These are phyloP conservation scores for Scleropages formosus DNA, from an alignment of 2,797 vertebrate genomes.

Conservation along the genomic window DNA sequence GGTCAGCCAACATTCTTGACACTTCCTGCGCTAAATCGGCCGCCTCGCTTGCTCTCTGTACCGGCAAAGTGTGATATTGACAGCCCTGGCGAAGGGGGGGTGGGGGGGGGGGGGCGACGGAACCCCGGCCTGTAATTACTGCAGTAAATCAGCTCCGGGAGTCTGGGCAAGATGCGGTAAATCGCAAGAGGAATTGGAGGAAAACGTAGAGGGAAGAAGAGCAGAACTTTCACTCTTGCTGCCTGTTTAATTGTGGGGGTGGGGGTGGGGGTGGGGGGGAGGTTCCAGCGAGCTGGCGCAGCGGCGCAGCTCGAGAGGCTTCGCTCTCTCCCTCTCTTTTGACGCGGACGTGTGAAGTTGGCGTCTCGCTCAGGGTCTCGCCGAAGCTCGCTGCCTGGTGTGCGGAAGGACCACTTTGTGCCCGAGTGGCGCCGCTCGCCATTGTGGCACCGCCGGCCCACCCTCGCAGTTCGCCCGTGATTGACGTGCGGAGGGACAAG, in stretches of 20 bases:
- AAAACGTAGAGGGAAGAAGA: neutral
- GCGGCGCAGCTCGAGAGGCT: too few relatives aligned
- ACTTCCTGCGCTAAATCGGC: constrained; percentile 32
- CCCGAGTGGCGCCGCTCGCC: neutral
- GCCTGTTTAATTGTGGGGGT: neutral
- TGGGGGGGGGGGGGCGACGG: neutral
- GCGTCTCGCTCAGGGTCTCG: too few relatives aligned
- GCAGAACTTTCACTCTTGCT: neutral
- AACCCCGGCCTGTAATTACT: constrained; percentile 49
- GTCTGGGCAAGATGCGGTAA: constrained; percentile 44
- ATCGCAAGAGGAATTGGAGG: constrained; percentile 42
- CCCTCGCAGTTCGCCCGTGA: neutral
- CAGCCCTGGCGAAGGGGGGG: neutral
- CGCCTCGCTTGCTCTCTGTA: constrained; percentile 23
- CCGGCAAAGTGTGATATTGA: neutral
- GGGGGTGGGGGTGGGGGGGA: too few relatives aligned
- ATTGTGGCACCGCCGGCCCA: neutral
- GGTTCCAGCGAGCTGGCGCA: too few relatives aligned
- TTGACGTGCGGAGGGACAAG: neutral
- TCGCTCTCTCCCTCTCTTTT: too few relatives aligned
- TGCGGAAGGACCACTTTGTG: neutral
- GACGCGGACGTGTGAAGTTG: too few relatives aligned
- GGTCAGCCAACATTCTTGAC: constrained; percentile 1
- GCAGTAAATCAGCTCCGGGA: constrained; percentile 53
- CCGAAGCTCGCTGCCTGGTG: too few relatives aligned